Conservation (phyloP, 2,888 invertebrate species). For the Agrotis ipsilon region DNA sequence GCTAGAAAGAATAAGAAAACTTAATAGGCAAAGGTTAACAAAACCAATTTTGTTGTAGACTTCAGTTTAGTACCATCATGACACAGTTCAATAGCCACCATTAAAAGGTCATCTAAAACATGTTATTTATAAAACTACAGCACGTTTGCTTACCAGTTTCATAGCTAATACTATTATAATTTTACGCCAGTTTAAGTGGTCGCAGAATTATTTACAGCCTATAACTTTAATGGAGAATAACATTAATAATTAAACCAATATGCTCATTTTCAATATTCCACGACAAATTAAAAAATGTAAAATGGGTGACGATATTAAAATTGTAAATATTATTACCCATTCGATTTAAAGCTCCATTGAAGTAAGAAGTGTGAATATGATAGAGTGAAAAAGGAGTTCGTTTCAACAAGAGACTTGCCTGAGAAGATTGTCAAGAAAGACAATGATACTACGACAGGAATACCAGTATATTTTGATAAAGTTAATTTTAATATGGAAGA, state of each 20-base stretch:
- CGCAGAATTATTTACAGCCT: conserved; percentile 72
- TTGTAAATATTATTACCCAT: conserved; percentile 11
- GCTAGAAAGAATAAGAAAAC: background rate
- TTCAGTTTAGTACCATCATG: conserved; percentile 36
- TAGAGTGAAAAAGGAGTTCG: conserved; percentile 22
- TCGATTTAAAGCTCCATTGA: conserved; percentile 21
- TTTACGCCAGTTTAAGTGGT: conserved; percentile 73
- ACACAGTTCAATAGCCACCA: conserved; percentile 52
- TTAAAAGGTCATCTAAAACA: conserved; percentile 62
- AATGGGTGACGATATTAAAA: background rate
- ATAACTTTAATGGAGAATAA: conserved; percentile 72
- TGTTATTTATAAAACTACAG: conserved; percentile 64
- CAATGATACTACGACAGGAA: background rate
- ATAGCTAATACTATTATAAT: conserved; percentile 68
- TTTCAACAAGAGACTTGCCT: conserved; percentile 5
- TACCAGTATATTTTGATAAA: background rate
- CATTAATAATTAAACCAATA: conserved; percentile 69
- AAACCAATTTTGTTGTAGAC: conserved; percentile 35
- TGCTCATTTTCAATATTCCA: conserved; percentile 48
- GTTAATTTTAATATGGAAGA: background rate
- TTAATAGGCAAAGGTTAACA: background rate
- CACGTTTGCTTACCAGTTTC: conserved; percentile 66
- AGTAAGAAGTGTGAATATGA: conserved; percentile 28
- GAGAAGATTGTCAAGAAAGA: conserved; percentile 1
- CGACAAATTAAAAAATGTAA: background rate